Evolutionary conservation across 64 coral and sea anemone genomes (phyloP), one percentile per base, ranked within the genome.

Genomic region (Catalaphyllia jardinei): DNA sequence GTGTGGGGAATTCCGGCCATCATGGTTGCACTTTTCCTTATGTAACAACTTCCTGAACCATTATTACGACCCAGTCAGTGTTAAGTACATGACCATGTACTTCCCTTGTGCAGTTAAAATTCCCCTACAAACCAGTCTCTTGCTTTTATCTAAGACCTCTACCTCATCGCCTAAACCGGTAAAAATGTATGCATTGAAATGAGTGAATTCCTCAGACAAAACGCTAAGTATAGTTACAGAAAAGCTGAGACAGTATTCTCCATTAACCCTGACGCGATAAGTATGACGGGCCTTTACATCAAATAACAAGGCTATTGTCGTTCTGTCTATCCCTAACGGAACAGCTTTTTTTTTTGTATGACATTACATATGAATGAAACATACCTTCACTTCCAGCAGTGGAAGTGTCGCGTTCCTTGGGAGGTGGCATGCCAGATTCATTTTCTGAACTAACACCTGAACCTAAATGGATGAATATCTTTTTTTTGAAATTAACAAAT

Each of bases 1-100:
- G 82, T 22, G 90, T 92, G 55, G 90, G 79, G 39, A 62, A 92
- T 8, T 92, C 62, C 60, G 77, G 84, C 82, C 82, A 86, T 64
- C 82, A 86, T 64, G 90, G 90, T 60, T 78, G 31, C 29, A 86
- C 80, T 2, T 28, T 31, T 13, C 16, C 24, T 75, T 69, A 33
- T 30, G 18, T 24, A 20, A 60, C 24, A 11, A 92, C 9, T 22
- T 82, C 35, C 29, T 55, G 75, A 1, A 91, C 82, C 35, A 64
- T 30, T 12, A 86, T 71, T 14, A 73, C 80, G 4, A 4, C 74
- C 90, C 90, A 92, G 13, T 72, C 89, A 29, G 54, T 71, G 20
- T 55, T 78, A 18, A 92, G 39, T 20, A 20, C 51, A 4, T 29
- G 49, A 16, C 90, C 90, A 69, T 77, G 72, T 5, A 91, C 80